Evolutionary conservation across 1,140 invertebrate genomes (phyloP), one percentile per base, ranked within the genome.

Genomic region (Plodia interpunctella): DNA sequence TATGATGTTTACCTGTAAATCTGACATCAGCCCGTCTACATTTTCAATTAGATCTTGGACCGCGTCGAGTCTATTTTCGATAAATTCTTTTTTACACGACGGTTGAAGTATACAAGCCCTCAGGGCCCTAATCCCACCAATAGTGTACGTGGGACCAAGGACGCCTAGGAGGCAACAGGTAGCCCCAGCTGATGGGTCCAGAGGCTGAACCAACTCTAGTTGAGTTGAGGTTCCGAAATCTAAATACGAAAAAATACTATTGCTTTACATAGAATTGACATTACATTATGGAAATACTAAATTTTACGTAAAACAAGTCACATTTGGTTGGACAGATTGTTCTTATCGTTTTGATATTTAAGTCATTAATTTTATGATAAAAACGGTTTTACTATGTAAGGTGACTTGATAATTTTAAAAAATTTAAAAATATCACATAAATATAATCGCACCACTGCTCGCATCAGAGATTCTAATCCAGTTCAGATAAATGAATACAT

Each of bases 31-130:
- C 30, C 95, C 83, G 17, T 92, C 85, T 17, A 91, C 88, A 73
- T 93, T 92, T 38, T 92, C 89, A 15, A 94, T 92, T 0, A 98
- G 83, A 84, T 97, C 96, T 59, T 92, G 87, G 0, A 98, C 92
- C 57, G 94, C 94, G 68, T 95, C 91, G 50, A 95, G 91, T 49
- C 96, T 90, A 4, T 92, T 85, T 60, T 91, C 84, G 55, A 98
- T 96, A 0, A 93, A 90, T 6, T 91, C 70, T 60, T 91, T 66
- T 61, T 94, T 91, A 76, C 91, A 93, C 5, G 93, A 92, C 0
- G 96, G 96, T 78, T 98, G 96, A n/a, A 98, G 87, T 60, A 98
- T 94, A 20, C 93, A 93, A 0, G 95, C 94, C 58, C 97, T 87
- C 5, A 99, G 89, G 1, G 95, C 88, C 60, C 96, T 87, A 25